phyloP scores from a whole-genome alignment of 92 coral and sea anemone genomes.

The Umimayanthus chanpuru region DNA sequence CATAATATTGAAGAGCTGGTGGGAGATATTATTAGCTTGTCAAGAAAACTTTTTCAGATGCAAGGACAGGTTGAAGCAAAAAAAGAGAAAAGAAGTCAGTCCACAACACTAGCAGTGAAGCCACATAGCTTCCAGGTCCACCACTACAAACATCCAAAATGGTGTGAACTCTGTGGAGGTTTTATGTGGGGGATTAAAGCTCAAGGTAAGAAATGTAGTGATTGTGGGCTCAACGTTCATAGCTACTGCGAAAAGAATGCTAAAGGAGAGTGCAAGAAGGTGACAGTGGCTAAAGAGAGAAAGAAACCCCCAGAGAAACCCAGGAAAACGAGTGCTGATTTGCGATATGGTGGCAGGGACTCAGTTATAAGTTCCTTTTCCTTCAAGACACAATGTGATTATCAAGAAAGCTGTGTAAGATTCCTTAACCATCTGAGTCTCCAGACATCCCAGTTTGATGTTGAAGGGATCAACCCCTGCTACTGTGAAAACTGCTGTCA shows the following conservation, averaged over 20 bases:
- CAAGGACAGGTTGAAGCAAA: constrained; percentile 67
- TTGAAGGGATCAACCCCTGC: constrained; percentile 87
- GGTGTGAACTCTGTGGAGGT: constrained; percentile 92
- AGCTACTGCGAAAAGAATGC: constrained; percentile 82
- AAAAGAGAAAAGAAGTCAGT: constrained; percentile 39
- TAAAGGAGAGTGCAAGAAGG: constrained; percentile 67
- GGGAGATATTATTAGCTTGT: constrained; percentile 85
- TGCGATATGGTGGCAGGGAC: constrained; percentile 46
- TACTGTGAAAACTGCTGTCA: constrained; percentile 95
- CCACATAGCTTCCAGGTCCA: constrained; percentile 77
- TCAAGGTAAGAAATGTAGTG: constrained; percentile 91
- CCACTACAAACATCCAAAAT: constrained; percentile 91
- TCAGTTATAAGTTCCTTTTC: constrained; percentile 68
- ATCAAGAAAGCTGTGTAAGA: constrained; percentile 88
- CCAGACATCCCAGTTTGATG: constrained; percentile 78
- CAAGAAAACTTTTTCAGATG: constrained; percentile 62
- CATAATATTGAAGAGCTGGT: constrained; percentile 81
- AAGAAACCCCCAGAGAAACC: constrained; percentile 62
- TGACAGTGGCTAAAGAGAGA: constrained; percentile 55
- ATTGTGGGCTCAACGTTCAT: constrained; percentile 91
- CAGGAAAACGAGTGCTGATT: constrained; percentile 51
- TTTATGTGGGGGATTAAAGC: constrained; percentile 97
- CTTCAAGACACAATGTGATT: constrained; percentile 78
- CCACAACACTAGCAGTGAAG: constrained; percentile 18
- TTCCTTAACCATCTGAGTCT: constrained; percentile 73